These are phyloP conservation scores for Chromis chromis DNA, from an alignment of 2,797 vertebrate species.

Conservation along the genomic window DNA sequence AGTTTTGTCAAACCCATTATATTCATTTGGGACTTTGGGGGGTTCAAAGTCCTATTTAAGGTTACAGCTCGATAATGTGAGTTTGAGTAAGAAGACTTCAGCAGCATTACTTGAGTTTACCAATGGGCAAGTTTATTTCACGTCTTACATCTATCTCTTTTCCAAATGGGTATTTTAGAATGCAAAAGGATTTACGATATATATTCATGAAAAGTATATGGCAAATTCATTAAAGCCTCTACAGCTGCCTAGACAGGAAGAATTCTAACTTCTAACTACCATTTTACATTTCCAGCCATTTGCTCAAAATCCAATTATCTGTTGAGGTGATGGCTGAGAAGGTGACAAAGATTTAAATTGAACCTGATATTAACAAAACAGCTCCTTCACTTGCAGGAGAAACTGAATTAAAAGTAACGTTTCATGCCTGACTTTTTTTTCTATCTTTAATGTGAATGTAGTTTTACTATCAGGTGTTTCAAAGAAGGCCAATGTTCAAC, in stretches of 20 bases:
- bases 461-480: not conserved
- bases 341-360: not conserved
- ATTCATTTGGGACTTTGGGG: not conserved
- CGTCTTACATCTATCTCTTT: too few relatives aligned
- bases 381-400: too few relatives aligned
- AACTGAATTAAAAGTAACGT: not conserved
- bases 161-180: too few relatives aligned
- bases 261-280: not conserved
- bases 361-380: not conserved
- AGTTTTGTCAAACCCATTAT: too few relatives aligned
- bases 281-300: slow-evolving; percentile 4
- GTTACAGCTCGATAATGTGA: too few relatives aligned
- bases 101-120: too few relatives aligned
- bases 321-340: not conserved
- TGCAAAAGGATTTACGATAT: too few relatives aligned
- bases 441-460: not conserved
- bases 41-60: not conserved
- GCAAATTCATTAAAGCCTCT: not conserved
- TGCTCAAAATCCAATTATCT: not conserved
- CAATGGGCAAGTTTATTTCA: too few relatives aligned
- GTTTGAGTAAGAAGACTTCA: too few relatives aligned
- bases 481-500: not conserved
- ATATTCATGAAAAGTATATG: too few relatives aligned
- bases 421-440: not conserved
- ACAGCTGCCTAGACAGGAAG: not conserved